Conservation (phyloP, 23 tunicate genomes). For the Aplidium turbinatum region DNA sequence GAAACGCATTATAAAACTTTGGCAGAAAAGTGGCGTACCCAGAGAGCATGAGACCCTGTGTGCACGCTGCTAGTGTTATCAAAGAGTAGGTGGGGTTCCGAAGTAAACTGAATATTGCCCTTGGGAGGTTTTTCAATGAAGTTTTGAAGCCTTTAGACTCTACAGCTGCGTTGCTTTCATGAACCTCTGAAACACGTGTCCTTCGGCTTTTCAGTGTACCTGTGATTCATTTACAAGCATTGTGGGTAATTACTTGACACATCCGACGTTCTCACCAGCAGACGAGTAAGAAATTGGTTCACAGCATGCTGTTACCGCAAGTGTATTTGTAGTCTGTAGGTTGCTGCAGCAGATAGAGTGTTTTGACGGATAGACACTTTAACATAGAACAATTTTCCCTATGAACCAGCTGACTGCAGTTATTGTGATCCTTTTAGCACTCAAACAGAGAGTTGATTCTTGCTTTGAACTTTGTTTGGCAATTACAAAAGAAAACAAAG, state of each 20-base stretch:
- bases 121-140: slow-evolving; percentile 52
- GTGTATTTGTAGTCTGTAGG: too few relatives aligned
- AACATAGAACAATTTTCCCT: too few relatives aligned
- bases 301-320: too few relatives aligned
- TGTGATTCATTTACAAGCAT: neutral
- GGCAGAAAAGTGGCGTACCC: slow-evolving; percentile 77
- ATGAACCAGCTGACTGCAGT: too few relatives aligned
- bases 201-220: slow-evolving; percentile 15
- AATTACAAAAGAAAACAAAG: neutral
- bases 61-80: slow-evolving; percentile 50
- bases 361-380: too few relatives aligned
- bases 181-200: slow-evolving; percentile 51
- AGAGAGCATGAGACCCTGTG: slow-evolving; percentile 41
- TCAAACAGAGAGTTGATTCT: too few relatives aligned
- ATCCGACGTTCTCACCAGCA: too few relatives aligned
- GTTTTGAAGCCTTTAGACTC: slow-evolving; percentile 23
- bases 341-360: too few relatives aligned
- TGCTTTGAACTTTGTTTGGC: too few relatives aligned
- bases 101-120: slow-evolving; percentile 29
- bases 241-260: too few relatives aligned
- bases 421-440: too few relatives aligned
- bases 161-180: slow-evolving; percentile 15
- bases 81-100: slow-evolving; percentile 58
- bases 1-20: slow-evolving; percentile 70
- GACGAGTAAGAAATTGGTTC: too few relatives aligned